Base-by-base conservation (phyloP, 2,113 vertebrate genomes). In the Carollia perspicillata region DNA sequence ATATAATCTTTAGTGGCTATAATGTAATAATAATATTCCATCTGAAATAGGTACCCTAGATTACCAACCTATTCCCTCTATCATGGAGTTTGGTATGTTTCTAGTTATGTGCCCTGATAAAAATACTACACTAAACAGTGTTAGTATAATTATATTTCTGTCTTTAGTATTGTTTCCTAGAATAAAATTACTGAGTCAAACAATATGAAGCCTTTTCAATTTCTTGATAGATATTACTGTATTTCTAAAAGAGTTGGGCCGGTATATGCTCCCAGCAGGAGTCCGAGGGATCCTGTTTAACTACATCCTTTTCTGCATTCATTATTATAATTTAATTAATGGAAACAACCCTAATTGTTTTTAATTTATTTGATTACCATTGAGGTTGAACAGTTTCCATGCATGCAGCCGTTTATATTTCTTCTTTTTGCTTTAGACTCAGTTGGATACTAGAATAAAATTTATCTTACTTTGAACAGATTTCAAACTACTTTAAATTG, bases 111-210 rank as follows among this genome's bases (percentile, higher is more conserved):
- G 87, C 53, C 47, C 10, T 78, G 71, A 60, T 40, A 66, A 86
- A 89, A 88, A 77, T 65, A 77, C 13, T 23, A 8, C 80, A 75
- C 8, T 44, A 35, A 84, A 28, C 49, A 68, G 49, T 84, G 88
- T 94, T 87, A 53, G 80, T 53, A 47, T 83, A 68, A 58, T 42
- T 89, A 44, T 44, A 92, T 97, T 89, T 37, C 65, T 8, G 22
- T 88, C 79, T 30, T 86, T 90, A 81, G 20, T 80, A 30, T 79
- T 47, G 33, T 72, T 90, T 92, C 47, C 40, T 81, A 84, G 71
- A 68, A 53, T 95, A 33, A 44, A 85, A 94, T 95, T 72, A 89
- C 42, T 79, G 51, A 22, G 11, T 71, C 83, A 96, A 90, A 80
- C 42, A 51, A 51, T 68, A 80, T 37, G 79, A 95, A 89, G 42